Conservation (phyloP, 2,113 vertebrate genomes). For the Choloepus hoffmanni region DNA sequence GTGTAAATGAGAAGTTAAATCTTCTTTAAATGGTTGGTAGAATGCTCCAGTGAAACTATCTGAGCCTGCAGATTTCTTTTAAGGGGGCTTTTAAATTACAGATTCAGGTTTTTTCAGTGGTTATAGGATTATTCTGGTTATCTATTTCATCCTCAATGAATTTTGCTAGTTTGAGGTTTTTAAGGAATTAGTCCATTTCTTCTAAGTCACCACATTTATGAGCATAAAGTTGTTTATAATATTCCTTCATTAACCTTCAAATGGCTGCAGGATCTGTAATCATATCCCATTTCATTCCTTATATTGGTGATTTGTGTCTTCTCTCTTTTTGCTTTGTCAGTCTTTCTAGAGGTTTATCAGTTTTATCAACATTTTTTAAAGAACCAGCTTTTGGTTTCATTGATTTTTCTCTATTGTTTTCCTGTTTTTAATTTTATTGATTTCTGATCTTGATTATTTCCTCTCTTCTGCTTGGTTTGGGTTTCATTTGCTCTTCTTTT, state of each 20-base stretch:
- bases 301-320: neutral
- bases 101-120: neutral
- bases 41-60: neutral
- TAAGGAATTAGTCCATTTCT: neutral
- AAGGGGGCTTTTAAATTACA: neutral
- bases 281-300: neutral
- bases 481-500: neutral
- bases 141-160: neutral
- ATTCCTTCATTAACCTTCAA: neutral
- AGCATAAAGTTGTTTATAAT: neutral
- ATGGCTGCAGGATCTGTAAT: neutral
- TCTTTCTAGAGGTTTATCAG: neutral
- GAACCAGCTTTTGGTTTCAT: neutral
- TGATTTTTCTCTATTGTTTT: neutral
- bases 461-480: neutral
- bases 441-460: neutral
- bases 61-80: neutral
- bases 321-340: neutral
- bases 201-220: neutral
- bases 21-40: neutral
- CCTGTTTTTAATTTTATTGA: neutral
- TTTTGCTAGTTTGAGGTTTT: neutral
- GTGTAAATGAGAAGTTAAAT: neutral
- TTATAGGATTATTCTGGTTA: neutral
- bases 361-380: neutral